Evolutionary conservation across 2,113 vertebrate species (phyloP), one percentile per base, ranked within the genome.

Genomic region (Eonycteris spelaea): DNA sequence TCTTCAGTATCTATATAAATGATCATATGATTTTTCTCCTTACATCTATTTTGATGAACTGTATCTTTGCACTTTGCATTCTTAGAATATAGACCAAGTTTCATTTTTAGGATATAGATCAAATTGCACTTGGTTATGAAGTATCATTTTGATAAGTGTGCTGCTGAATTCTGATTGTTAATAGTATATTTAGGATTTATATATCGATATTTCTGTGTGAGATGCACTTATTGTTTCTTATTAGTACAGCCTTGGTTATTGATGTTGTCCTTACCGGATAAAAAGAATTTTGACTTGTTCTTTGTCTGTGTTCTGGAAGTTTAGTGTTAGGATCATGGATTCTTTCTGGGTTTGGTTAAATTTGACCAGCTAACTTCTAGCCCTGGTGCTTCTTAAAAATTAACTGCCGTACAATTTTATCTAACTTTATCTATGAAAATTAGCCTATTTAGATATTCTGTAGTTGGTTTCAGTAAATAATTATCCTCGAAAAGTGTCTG

Each of bases 181-280:
- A 91, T 91, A 84, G 79, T 96, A 95, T 83, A 93, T 38, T 93
- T 88, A 45, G 35, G 43, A 91, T 90, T 90, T 77, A 40, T 71
- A 43, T 22, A 65, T 70, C 45, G 48, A 57, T 89, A 91, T 90
- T 93, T 30, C 68, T 26, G 38, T 73, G 19, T 63, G 48, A 88
- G 65, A 88, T 45, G 88, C 45, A 83, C 67, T 88, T 73, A 80
- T 61, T 28, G 3, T 48, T 89, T 77, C 68, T 65, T 55, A 35
- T 61, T 55, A 28, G 40, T 55, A 55, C 6, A 35, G 22, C 7
- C 13, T 74, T 68, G 67, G 70, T 55, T 93, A 74, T 79, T 28
- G 87, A n/a, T n/a, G 40, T 53, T 74, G 45, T 84, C 45, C 9
- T 93, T 53, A 30, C 48, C 30, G 6, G 38, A 68, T 78, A 13